phyloP scores from a whole-genome alignment of 2,113 vertebrate genomes.

The Argyrosomus japonicus region DNA sequence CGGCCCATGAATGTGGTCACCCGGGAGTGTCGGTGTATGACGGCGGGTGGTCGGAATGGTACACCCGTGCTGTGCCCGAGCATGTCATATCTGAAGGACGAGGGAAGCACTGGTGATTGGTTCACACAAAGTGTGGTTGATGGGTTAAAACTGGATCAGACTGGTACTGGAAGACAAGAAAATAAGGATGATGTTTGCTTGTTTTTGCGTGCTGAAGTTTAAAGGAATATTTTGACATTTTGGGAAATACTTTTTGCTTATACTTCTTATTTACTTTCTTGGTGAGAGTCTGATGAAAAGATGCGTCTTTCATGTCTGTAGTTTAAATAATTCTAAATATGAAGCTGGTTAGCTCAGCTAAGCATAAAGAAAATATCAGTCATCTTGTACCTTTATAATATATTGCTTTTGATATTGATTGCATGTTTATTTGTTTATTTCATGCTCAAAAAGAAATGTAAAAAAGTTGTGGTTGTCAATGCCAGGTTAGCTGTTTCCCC shows the following conservation, averaged over 20 bases:
- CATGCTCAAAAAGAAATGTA: neutral
- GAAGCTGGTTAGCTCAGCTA: neutral
- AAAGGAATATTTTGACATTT: no score
- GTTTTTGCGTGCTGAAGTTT: neutral
- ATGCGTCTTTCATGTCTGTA: no score
- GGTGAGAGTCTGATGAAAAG: neutral
- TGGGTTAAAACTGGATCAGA: neutral
- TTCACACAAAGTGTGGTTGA: neutral
- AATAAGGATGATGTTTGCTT: neutral
- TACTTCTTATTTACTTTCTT: neutral
- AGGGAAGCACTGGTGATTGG: constrained; percentile 86
- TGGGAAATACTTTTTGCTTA: neutral
- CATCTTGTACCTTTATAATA: neutral
- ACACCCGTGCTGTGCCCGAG: constrained; percentile 87
- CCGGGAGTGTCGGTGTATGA: constrained; percentile 88
- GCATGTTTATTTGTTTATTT: neutral
- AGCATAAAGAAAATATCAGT: neutral
- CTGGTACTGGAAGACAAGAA: neutral
- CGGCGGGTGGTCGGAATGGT: constrained; percentile 94
- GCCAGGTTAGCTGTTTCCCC: neutral
- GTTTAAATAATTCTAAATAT: no score
- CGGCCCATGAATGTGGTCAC: constrained; percentile 89
- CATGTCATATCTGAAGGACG: constrained; percentile 89
- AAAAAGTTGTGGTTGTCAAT: neutral
- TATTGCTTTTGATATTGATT: no score